Evolutionary conservation across 2,797 vertebrate genomes (phyloP).

Genomic region (Centropyge bicolor): DNA sequence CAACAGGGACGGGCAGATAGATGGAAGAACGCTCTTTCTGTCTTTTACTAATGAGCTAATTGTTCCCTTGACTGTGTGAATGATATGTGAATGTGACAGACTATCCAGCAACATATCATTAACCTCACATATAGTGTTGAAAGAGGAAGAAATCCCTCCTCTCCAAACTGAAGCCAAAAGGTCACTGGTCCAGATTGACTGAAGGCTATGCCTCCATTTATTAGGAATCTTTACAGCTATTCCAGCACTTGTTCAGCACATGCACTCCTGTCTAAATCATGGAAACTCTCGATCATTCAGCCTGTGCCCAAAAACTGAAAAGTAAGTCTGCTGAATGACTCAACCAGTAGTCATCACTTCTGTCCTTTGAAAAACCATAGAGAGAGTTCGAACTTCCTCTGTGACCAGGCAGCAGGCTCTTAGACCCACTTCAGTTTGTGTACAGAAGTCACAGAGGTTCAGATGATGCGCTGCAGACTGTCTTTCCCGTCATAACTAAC

Average conservation of each 20-base stretch:
- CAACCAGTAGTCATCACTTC: background rate
- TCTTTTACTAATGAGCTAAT: slow-evolving; percentile 28
- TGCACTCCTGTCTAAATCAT: background rate
- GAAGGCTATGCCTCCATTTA: slow-evolving; percentile 8
- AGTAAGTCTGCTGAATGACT: background rate
- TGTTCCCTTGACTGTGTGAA: slow-evolving; percentile 10
- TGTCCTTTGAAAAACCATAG: background rate
- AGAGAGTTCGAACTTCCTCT: background rate
- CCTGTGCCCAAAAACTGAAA: slow-evolving; percentile 5
- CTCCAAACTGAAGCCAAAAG: slow-evolving; percentile 1
- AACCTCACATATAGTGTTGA: background rate
- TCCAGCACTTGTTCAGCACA: background rate
- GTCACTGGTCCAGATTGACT: slow-evolving; percentile 3
- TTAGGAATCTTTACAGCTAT: slow-evolving; percentile 11
- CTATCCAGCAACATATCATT: background rate
- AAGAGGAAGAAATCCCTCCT: background rate
- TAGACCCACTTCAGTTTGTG: background rate
- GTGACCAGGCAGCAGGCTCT: background rate
- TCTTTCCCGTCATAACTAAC: background rate
- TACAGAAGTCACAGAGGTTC: background rate
- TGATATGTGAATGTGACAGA: background rate
- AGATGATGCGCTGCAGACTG: background rate
- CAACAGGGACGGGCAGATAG: background rate
- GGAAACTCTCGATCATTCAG: slow-evolving; percentile 4
- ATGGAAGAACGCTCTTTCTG: background rate